Evolutionary conservation across 1,140 invertebrate species (phyloP), one percentile per base, ranked within the genome.

Genomic region (Sitophilus oryzae): DNA sequence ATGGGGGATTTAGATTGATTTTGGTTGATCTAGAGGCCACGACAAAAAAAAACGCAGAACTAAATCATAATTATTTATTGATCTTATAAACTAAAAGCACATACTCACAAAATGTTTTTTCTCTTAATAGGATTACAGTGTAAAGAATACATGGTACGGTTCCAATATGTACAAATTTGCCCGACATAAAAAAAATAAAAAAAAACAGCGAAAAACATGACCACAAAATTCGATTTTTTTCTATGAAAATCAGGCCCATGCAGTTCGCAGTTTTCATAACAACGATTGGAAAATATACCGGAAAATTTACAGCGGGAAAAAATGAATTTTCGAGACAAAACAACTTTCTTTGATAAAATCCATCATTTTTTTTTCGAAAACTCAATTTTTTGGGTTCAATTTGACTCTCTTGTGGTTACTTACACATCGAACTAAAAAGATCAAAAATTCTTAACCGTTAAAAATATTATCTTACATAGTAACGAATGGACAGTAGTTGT

Each of bases 31-130:
- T n/a, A n/a, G n/a, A n/a, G n/a, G n/a, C n/a, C n/a, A n/a, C n/a
- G n/a, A 30, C 11, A 11, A 30, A 30, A 30, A 6, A 30, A 30
- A 30, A 30, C 25, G 11, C 25, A n/a, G 25, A 48, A 48, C n/a
- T 53, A 52, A 52, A 58, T 60, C 48, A 63, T 62, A 62, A 46
- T 62, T 40, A 52, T 65, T 65, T 65, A 63, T 61, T 65, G 53
- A 61, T 40, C 56, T 62, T 65, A 63, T 36, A 53, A 63, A 63
- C 56, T 61, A 65, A 65, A 65, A 65, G 63, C 59, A 63, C 59
- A 62, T 60, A 63, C 61, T 65, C 56, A 62, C 58, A 62, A 60
- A 61, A 46, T 58, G 58, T 54, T 60, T 48, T 50, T 52, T 54
- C 51, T 51, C 47, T 54, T 47, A 56, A n/a, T n/a, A 30, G 48